Evolutionary conservation across 2,797 vertebrate species (phyloP).

Genomic region (Danio albolineatus): DNA sequence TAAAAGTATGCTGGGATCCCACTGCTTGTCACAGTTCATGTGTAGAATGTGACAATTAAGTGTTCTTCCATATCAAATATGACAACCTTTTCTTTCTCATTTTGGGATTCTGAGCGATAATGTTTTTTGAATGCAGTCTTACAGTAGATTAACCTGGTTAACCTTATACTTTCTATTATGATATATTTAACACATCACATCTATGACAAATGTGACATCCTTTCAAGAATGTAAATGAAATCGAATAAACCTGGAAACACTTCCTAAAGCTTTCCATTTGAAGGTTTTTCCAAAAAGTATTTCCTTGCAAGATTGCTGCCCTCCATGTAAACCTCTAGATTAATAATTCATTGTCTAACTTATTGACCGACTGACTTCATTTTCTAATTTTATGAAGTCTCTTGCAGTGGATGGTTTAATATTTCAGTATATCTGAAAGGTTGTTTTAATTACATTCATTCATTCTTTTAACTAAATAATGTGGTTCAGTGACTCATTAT

Average conservation of each 20-base stretch:
- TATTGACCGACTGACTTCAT: slow-evolving; percentile 12
- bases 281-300: slow-evolving; percentile 11
- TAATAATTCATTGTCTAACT: background rate
- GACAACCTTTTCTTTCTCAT: background rate
- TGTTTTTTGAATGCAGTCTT: background rate
- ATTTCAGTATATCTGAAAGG: slow-evolving; percentile 1
- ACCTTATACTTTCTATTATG: no score
- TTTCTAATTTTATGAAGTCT: slow-evolving; percentile 20
- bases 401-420: slow-evolving; percentile 21
- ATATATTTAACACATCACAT: slow-evolving; percentile 1
- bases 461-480: background rate
- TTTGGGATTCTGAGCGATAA: background rate
- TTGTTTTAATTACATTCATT: slow-evolving; percentile 28
- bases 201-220: background rate
- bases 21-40: background rate
- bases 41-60: background rate
- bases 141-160: background rate
- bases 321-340: slow-evolving; percentile 13
- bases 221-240: background rate
- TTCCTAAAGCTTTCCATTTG: background rate
- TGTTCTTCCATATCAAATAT: background rate
- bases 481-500: background rate
- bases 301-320: background rate
- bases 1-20: background rate
- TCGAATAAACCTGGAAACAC: background rate